These are phyloP conservation scores for Tetragonula carbonaria DNA, from an alignment of 2,888 invertebrate species.

Conservation along the genomic window DNA sequence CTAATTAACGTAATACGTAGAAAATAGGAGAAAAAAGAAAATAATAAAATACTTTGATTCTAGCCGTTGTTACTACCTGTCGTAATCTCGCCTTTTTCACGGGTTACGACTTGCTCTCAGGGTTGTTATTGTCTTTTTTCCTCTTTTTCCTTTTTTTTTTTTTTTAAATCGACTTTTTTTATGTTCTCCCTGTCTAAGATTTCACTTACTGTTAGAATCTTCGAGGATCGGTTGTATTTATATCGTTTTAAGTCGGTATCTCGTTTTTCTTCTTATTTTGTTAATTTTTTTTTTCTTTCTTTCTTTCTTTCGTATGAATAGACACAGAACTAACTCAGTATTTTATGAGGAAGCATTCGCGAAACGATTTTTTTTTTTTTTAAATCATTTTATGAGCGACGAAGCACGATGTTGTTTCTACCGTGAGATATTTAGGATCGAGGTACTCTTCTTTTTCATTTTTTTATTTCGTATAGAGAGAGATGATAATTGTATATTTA, in stretches of 20 bases:
- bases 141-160: slow-evolving; percentile 42
- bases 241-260: slow-evolving; percentile 33
- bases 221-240: slow-evolving; percentile 36
- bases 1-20: slow-evolving; percentile 79
- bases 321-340: slow-evolving; percentile 33
- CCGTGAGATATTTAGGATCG: slow-evolving; percentile 51
- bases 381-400: slow-evolving; percentile 2
- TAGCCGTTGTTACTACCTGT: slow-evolving; percentile 73
- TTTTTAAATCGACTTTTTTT: slow-evolving; percentile 30
- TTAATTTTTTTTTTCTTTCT: not conserved
- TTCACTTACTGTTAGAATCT: slow-evolving; percentile 8
- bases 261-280: not conserved
- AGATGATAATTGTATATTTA: slow-evolving; percentile 45
- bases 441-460: not conserved
- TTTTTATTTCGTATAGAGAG: slow-evolving; percentile 21
- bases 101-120: slow-evolving; percentile 76
- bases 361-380: slow-evolving; percentile 4
- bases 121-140: slow-evolving; percentile 77
- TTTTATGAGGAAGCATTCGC: slow-evolving; percentile 16
- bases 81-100: slow-evolving; percentile 52
- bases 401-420: not conserved
- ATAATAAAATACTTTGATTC: slow-evolving; percentile 69
- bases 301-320: slow-evolving; percentile 6
- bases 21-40: slow-evolving; percentile 71
- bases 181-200: slow-evolving; percentile 36